Evolutionary conservation across 1,140 invertebrate genomes (phyloP), one percentile per base, ranked within the genome.

Genomic region (Pseudomyrmex pallidus): DNA sequence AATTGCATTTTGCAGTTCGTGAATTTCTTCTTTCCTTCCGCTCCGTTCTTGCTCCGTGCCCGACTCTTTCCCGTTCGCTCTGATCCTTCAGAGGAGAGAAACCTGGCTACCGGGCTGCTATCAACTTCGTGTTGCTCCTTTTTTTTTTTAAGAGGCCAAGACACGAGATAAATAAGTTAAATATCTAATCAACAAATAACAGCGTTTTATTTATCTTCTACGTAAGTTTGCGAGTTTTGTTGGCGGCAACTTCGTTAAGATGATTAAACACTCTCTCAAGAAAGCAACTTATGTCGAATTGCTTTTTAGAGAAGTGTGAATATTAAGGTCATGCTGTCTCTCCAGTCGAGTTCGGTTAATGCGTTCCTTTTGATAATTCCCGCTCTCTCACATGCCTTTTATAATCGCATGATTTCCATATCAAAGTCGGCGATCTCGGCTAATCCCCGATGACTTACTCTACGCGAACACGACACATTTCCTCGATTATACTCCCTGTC

Each of bases 1-100:
- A 93, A 93, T 93, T 93, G 92, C 92, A 89, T 93, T 93, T 93
- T 92, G 92, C 92, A 93, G 92, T 93, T 93, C 90, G 92, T 93
- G 92, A 93, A 93, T 93, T 93, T 89, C 89, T 92, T 85, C 91
- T 92, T 92, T 89, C 90, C 89, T 89, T 91, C 85, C 77, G 76
- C 63, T 86, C 80, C 74, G 70, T 82, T 84, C 80, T 85, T 84
- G 63, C 54, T 72, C 57, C 82, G 84, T 82, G 66, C 63, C 56
- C 76, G 62, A 72, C 82, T 86, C 70, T 83, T 68, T 74, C 50
- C 70, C 44, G 54, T 52, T 67, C 44, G 64, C 17, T 48, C 35
- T 56, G 73, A 62, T 76, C 48, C 50, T 62, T 54, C n/a, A n/a
- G 35, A 52, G 54, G 52, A 44, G 35, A 35, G 35, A 35, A 83